A percentile compares a stretch with the other conserved stretches of the same genome.
phyloP scores from a whole-genome alignment of 2,113 vertebrate species.

The Dasypus novemcinctus region DNA sequence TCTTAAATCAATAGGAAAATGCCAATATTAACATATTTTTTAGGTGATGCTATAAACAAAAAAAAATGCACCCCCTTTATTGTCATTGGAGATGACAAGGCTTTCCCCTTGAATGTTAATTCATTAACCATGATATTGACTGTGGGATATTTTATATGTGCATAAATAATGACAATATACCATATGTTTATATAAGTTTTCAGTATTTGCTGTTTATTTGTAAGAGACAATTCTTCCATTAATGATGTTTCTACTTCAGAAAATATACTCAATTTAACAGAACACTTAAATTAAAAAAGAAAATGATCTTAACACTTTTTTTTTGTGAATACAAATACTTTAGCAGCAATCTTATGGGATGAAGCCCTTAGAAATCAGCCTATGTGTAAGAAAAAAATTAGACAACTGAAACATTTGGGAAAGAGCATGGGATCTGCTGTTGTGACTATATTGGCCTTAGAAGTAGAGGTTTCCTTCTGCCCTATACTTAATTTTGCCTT shows the following conservation, averaged over 20 bases:
- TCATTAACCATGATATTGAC: background rate
- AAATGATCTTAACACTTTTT: background rate
- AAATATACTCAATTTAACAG: background rate
- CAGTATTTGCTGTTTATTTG: background rate
- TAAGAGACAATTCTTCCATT: background rate
- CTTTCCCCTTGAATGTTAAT: background rate
- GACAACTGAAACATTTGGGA: no score
- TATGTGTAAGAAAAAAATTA: no score
- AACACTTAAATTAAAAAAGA: background rate
- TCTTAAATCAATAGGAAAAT: background rate
- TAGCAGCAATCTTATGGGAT: no score
- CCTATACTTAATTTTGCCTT: no score
- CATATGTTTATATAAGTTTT: background rate
- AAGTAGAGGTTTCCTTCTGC: no score
- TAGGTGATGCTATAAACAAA: background rate
- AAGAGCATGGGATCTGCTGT: no score
- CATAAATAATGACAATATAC: background rate
- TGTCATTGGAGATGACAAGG: background rate
- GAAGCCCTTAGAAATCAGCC: no score
- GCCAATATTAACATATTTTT: background rate
- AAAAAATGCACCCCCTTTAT: background rate
- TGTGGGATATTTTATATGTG: background rate
- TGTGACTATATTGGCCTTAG: no score
- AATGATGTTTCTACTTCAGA: background rate
- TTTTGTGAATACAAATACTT: no score